A percentile compares a stretch with the other conserved stretches of the same genome.
Conservation (phyloP, 2,888 invertebrate genomes). For the Aspidiotus rigidus region DNA sequence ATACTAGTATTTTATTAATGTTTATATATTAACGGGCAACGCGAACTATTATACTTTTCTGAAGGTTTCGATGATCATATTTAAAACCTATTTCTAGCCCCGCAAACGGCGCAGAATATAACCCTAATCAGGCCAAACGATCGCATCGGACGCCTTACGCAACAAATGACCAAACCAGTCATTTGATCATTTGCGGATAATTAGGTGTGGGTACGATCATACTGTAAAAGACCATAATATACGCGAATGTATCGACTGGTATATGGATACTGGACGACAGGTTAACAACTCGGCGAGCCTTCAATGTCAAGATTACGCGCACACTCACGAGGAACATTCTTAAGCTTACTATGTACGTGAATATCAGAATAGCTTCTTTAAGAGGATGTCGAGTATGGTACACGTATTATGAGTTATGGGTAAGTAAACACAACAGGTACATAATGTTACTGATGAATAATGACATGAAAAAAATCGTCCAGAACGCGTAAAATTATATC, state of each 20-base stretch:
- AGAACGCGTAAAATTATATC: too few species aligned
- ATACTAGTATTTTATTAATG: constrained; percentile 31
- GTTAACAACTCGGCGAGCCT: neutral
- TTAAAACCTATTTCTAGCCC: constrained; percentile 20
- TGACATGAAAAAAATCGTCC: too few species aligned
- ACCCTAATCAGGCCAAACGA: constrained; percentile 18
- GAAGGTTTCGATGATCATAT: constrained; percentile 30
- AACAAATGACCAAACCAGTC: constrained; percentile 15
- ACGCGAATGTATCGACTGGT: too few species aligned
- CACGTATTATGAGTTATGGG: too few species aligned
- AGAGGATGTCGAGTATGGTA: too few species aligned
- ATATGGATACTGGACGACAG: too few species aligned
- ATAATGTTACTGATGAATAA: too few species aligned
- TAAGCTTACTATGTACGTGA: too few species aligned
- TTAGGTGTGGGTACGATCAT: constrained; percentile 8
- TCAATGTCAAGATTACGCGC: constrained; percentile 22
- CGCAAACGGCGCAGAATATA: constrained; percentile 2
- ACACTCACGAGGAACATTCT: too few species aligned
- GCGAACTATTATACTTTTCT: constrained; percentile 19
- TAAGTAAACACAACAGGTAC: too few species aligned
- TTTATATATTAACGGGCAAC: constrained; percentile 26
- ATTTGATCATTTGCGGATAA: constrained; percentile 24
- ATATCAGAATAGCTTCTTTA: too few species aligned
- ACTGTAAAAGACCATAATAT: too few species aligned
- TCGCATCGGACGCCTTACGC: constrained; percentile 19